phyloP scores from a whole-genome alignment of 2,888 invertebrate species.

The Lithophane ornitopus region DNA sequence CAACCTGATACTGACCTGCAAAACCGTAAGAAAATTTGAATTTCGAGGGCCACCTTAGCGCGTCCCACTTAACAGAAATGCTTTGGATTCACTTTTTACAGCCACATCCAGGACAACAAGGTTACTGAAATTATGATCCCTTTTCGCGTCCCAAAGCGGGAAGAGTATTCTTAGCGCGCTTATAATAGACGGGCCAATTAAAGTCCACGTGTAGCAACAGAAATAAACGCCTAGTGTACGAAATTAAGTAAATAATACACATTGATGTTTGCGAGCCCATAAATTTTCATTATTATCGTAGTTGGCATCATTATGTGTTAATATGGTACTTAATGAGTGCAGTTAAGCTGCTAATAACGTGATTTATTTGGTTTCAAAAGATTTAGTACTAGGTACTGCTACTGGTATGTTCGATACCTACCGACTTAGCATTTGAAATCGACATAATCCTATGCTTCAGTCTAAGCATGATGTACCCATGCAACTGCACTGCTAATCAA shows the following conservation, averaged over 20 bases:
- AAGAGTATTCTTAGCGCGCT: constrained; percentile 44
- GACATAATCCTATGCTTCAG: neutral
- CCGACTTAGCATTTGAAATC: neutral
- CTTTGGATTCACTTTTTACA: neutral
- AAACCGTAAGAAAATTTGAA: too few species aligned
- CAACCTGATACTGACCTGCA: too few species aligned
- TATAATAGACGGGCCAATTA: constrained; percentile 26
- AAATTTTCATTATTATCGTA: constrained; percentile 26
- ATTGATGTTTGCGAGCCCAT: constrained; percentile 21
- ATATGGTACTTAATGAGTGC: constrained; percentile 16
- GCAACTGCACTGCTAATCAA: neutral
- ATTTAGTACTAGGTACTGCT: neutral
- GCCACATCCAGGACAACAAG: neutral
- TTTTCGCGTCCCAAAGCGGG: constrained; percentile 8
- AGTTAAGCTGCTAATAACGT: constrained; percentile 5
- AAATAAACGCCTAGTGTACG: constrained; percentile 40
- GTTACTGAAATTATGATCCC: constrained; percentile 15
- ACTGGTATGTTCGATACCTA: neutral
- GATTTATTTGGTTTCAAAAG: constrained; percentile 14
- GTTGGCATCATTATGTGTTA: constrained; percentile 27
- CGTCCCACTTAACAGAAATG: too few species aligned
- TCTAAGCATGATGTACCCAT: neutral
- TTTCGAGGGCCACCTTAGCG: too few species aligned
- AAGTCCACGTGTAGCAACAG: constrained; percentile 39
- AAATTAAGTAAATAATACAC: constrained; percentile 30